Evolutionary conservation across 2,113 vertebrate genomes (phyloP).

Genomic region (Alaudala cheleensis): DNA sequence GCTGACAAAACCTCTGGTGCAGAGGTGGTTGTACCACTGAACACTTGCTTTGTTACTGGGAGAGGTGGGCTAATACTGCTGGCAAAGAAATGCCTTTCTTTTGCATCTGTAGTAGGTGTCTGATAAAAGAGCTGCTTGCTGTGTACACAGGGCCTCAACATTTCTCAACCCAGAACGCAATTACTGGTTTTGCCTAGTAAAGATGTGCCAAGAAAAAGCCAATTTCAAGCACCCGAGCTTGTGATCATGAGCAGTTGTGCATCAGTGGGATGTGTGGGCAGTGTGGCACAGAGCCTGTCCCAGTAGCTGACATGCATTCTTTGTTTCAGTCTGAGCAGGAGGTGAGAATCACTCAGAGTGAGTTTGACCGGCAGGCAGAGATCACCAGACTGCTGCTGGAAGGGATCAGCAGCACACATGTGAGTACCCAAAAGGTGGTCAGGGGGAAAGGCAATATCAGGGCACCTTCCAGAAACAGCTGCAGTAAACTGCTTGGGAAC

Average conservation of each 20-base stretch:
- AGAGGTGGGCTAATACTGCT: background rate
- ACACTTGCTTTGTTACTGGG: background rate
- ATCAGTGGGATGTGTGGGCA: background rate
- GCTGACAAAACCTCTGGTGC: background rate
- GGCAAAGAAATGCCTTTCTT: background rate
- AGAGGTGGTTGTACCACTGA: background rate
- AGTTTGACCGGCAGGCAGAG: conserved; percentile 97
- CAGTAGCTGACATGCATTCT: conserved; percentile 7
- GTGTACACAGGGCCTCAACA: background rate
- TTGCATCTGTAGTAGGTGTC: background rate
- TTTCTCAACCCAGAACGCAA: background rate
- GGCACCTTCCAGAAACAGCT: background rate
- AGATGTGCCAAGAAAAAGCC: background rate
- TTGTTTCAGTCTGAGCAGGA: conserved; percentile 91
- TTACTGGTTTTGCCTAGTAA: background rate
- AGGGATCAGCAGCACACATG: conserved; percentile 96
- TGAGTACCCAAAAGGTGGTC: conserved; percentile 65
- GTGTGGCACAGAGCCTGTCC: background rate
- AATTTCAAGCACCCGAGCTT: background rate
- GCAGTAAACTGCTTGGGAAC: background rate
- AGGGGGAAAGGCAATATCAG: background rate
- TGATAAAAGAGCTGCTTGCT: background rate
- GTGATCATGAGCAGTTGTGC: background rate
- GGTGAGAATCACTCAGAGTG: conserved; percentile 94
- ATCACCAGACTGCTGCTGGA: conserved; percentile 96